These are phyloP conservation scores for Drosophila kambysellisi DNA, from an alignment of 2,888 invertebrate genomes.

Conservation along the genomic window DNA sequence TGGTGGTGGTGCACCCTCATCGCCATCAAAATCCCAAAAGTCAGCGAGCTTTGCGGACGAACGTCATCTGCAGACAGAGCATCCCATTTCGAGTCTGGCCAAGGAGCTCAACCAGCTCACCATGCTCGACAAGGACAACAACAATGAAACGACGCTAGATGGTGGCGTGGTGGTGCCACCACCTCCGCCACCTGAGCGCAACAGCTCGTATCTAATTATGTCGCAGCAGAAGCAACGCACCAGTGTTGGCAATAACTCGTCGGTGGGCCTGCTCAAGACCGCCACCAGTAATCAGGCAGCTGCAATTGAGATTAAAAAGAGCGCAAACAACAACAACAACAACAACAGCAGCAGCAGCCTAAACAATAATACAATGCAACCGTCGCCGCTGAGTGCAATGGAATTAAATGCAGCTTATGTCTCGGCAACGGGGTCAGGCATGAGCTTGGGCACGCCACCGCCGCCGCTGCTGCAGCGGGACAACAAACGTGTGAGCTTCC, in stretches of 20 bases:
- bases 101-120: constrained; percentile 82
- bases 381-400: constrained; percentile 67
- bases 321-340: constrained; percentile 66
- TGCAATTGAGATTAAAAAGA: constrained; percentile 67
- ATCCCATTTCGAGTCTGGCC: constrained; percentile 79
- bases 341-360: constrained; percentile 64
- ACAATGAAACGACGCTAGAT: constrained; percentile 59
- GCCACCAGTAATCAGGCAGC: constrained; percentile 79
- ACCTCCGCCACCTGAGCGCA: constrained; percentile 94
- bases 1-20: constrained; percentile 75
- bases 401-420: constrained; percentile 74
- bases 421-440: constrained; percentile 58
- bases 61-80: constrained; percentile 80
- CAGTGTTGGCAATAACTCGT: constrained; percentile 48
- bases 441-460: constrained; percentile 54
- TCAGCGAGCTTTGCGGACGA: constrained; percentile 85
- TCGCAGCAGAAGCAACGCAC: constrained; percentile 86
- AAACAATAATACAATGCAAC: constrained; percentile 61
- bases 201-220: constrained; percentile 95
- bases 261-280: constrained; percentile 80
- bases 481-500: constrained; percentile 91
- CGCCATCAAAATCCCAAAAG: constrained; percentile 85
- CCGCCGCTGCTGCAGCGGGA: constrained; percentile 79
- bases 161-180: constrained; percentile 83
- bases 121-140: constrained; percentile 74